Conservation (phyloP, 2,797 vertebrate genomes). For the Tamandua tetradactyla region DNA sequence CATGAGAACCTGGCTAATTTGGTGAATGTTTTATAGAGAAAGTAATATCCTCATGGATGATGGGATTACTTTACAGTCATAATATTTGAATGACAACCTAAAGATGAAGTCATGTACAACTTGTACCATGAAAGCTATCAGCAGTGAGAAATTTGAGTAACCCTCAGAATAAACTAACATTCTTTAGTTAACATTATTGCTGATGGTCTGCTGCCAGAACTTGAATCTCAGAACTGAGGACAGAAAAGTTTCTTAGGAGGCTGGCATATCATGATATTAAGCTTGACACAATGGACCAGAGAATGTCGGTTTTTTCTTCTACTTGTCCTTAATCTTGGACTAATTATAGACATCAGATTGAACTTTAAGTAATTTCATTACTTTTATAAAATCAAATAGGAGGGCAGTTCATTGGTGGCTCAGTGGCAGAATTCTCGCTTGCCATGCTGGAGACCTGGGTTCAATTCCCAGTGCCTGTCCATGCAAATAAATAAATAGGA, state of each 20-base stretch:
- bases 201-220: not conserved
- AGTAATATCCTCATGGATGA: not conserved
- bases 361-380: not conserved
- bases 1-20: not conserved
- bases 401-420: too few species aligned
- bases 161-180: not conserved
- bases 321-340: not conserved
- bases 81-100: not conserved
- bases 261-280: not conserved
- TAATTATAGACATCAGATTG: not conserved
- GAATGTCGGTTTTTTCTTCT: not conserved
- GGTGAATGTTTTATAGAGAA: not conserved
- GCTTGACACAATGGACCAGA: not conserved
- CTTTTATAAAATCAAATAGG: not conserved
- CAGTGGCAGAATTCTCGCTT: too few species aligned
- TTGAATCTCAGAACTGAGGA: conserved; percentile 11
- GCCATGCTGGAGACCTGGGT: too few species aligned
- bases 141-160: not conserved
- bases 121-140: not conserved
- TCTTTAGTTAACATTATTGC: not conserved
- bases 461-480: too few species aligned
- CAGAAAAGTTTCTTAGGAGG: not conserved
- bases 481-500: too few species aligned
- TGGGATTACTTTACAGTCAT: not conserved
- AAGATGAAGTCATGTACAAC: not conserved